Evolutionary conservation across 2,797 vertebrate species (phyloP), one percentile per base, ranked within the genome.

Genomic region (Masticophis lateralis): DNA sequence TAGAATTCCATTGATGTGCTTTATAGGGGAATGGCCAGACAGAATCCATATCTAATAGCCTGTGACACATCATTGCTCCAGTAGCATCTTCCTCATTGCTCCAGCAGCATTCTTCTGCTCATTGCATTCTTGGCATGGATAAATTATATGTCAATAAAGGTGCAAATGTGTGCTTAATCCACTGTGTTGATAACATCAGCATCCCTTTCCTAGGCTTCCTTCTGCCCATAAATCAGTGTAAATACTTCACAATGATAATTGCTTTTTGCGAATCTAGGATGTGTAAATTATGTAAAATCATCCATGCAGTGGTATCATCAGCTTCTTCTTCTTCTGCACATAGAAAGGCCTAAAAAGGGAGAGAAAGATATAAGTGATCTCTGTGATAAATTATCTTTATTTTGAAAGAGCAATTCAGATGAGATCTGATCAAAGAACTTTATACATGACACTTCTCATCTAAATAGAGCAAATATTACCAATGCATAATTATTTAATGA

Each of bases 91-190:
- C 92, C 32, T 87, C 83, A 95, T 96, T 93, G 97, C 94, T 97
- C 97, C 97, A 97, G 95, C 91, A 96, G 94, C 95, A 94, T 93
- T 94, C 95, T 93, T 94, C 95, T 96, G 91, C 43, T 93, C 92
- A 95, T 96, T 93, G 97, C 94, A 96, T 98, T 97, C 97, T 97
- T 97, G 97, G 97, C 96, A 97, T 92, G 0, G 94, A 95, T 96
- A 97, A 98, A 97, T 97, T 97, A 96, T 97, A 96, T 94, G 97
- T 97, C 97, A 97, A 96, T 97, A 98, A 97, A 97, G 94, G 95
- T 96, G 96, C 96, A 97, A 98, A 97, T 94, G 97, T 97, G 97
- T 97, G 97, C 97, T 94, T 98, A 97, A 98, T 98, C 97, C 98
- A 96, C 93, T 57, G 92, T 93, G 95, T 97, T 95, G 96, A 97